A percentile compares a stretch with the other conserved stretches of the same genome.
These are phyloP conservation scores for Nebria brevicollis DNA, from an alignment of 2,888 invertebrate species.

Conservation along the genomic window DNA sequence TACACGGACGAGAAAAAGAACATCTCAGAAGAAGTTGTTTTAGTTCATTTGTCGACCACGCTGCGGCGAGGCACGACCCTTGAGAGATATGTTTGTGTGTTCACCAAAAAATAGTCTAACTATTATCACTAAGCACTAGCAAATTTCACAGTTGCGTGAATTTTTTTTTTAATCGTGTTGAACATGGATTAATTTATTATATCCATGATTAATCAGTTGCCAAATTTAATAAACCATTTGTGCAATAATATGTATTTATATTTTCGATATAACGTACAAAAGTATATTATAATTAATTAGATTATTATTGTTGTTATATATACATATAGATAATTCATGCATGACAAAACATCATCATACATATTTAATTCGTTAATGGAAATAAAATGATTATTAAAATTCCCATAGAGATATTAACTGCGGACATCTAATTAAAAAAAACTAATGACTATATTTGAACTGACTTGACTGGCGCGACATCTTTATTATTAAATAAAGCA, in stretches of 20 bases:
- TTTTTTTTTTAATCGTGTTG: neutral
- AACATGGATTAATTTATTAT: neutral
- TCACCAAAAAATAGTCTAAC: conserved; percentile 29
- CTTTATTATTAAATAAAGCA: neutral
- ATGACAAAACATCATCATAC: neutral
- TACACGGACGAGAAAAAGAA: conserved; percentile 28
- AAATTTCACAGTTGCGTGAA: conserved; percentile 9
- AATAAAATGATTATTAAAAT: neutral
- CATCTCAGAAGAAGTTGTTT: conserved; percentile 33
- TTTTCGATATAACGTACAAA: neutral
- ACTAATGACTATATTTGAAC: neutral
- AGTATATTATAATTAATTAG: neutral
- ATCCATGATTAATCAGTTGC: neutral
- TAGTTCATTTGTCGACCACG: conserved; percentile 17
- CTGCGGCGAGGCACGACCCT: neutral
- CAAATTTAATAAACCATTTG: neutral
- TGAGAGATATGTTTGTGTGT: conserved; percentile 32
- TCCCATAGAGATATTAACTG: neutral
- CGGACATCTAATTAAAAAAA: neutral
- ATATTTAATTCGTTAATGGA: neutral
- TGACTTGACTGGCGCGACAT: neutral
- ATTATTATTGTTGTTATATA: neutral
- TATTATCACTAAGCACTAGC: conserved; percentile 32
- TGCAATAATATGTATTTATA: neutral
- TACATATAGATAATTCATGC: neutral